A percentile compares a stretch with the other conserved stretches of the same genome.
Conservation (phyloP, 2,888 invertebrate genomes). For the Andricus quercusramuli region DNA sequence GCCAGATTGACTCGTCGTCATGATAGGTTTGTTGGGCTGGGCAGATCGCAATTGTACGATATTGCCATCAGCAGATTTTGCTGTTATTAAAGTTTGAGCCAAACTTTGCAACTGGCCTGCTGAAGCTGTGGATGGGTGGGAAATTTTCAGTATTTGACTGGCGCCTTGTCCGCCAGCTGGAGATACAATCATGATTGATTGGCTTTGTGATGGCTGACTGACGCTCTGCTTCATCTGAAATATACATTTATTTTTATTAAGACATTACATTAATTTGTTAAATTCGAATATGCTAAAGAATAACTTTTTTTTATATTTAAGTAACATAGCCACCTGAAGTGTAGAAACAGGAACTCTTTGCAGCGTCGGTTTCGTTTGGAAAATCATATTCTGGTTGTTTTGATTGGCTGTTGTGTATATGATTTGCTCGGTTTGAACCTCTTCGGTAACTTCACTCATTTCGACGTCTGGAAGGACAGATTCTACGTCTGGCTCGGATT, state of each 20-base stretch:
- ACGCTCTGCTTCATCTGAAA: conserved; percentile 69
- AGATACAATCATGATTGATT: conserved; percentile 77
- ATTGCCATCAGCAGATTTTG: conserved; percentile 76
- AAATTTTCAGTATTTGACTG: conserved; percentile 77
- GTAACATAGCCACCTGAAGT: conserved; percentile 64
- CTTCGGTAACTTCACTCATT: conserved; percentile 70
- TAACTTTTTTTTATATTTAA: not conserved
- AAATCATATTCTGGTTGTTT: conserved; percentile 71
- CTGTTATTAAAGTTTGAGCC: conserved; percentile 76
- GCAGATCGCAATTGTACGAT: conserved; percentile 75
- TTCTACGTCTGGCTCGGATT: conserved; percentile 63
- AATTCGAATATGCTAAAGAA: not conserved
- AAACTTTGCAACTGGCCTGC: conserved; percentile 74
- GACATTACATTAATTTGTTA: not conserved
- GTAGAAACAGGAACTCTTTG: conserved; percentile 73
- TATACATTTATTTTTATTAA: conserved; percentile 27
- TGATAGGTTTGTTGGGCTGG: conserved; percentile 68
- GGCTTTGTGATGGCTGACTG: conserved; percentile 71
- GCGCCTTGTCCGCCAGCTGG: conserved; percentile 75
- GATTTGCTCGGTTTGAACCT: conserved; percentile 69
- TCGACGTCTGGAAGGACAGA: conserved; percentile 71
- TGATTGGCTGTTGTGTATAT: conserved; percentile 71
- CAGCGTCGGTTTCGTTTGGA: conserved; percentile 75
- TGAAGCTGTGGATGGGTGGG: conserved; percentile 75
- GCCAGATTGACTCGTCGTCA: conserved; percentile 70